Conservation (phyloP, 35 echinoderm and acorn worm genomes). For the Anneissia japonica region DNA sequence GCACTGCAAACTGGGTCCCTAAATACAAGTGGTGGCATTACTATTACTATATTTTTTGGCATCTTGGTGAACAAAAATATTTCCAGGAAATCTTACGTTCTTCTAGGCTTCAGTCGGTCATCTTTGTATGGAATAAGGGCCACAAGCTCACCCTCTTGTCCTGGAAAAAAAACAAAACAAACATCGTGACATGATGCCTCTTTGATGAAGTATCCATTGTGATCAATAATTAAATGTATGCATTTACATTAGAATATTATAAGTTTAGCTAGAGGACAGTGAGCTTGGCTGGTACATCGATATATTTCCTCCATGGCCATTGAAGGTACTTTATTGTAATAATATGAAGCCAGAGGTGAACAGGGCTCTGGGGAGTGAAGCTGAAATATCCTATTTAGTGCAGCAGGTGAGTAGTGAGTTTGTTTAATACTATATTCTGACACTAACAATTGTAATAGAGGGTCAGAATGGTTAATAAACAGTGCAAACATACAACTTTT, state of each 20-base stretch:
- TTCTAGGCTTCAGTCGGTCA: constrained; percentile 76
- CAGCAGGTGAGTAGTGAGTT: too few species aligned
- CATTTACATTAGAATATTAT: background rate
- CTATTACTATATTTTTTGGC: background rate
- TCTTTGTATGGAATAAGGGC: constrained; percentile 94
- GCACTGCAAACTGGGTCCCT: too few species aligned
- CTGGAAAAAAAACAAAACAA: constrained; percentile 15
- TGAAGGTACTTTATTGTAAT: background rate
- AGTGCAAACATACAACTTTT: too few species aligned
- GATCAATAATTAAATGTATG: background rate
- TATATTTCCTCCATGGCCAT: background rate
- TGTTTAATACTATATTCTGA: too few species aligned
- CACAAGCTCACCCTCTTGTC: constrained; percentile 72
- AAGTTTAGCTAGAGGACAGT: background rate
- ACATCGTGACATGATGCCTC: background rate
- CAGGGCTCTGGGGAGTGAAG: too few species aligned
- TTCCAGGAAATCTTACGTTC: constrained; percentile 85
- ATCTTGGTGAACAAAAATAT: background rate
- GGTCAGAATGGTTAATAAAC: too few species aligned
- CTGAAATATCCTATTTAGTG: too few species aligned
- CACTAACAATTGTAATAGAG: too few species aligned
- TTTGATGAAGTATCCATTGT: background rate
- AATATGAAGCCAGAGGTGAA: background rate
- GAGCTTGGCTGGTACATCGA: background rate
- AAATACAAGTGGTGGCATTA: background rate